A percentile compares a stretch with the other conserved stretches of the same genome.
phyloP scores from a whole-genome alignment of 2,888 invertebrate genomes.

The Campoplex nolae region DNA sequence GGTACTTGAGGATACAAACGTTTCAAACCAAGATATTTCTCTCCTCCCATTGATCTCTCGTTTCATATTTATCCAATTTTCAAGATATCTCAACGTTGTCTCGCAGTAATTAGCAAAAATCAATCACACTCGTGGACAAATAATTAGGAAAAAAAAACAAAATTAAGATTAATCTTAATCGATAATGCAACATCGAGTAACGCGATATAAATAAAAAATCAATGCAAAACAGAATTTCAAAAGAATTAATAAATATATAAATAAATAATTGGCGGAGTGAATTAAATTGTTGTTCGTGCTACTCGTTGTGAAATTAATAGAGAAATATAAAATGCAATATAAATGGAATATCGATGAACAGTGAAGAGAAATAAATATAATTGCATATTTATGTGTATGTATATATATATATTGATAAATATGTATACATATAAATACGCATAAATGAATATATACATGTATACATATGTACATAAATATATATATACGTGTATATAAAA shows the following conservation, averaged over 20 bases:
- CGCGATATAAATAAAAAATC: conserved; percentile 19
- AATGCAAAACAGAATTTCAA: neutral
- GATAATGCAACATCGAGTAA: conserved; percentile 52
- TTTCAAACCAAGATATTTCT: conserved; percentile 44
- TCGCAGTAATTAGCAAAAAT: conserved; percentile 37
- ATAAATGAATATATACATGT: conserved; percentile 27
- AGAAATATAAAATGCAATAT: conserved; percentile 49
- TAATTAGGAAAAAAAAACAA: conserved; percentile 21
- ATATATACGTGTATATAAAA: conserved; percentile 26
- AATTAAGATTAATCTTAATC: conserved; percentile 40
- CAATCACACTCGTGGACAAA: conserved; percentile 43
- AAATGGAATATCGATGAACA: conserved; percentile 55
- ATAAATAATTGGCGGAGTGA: conserved; percentile 56
- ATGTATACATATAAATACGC: conserved; percentile 17
- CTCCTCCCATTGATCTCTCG: conserved; percentile 23
- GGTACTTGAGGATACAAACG: conserved; percentile 10
- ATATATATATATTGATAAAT: conserved; percentile 23
- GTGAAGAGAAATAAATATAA: conserved; percentile 41
- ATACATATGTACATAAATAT: conserved; percentile 41
- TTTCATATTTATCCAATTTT: conserved; percentile 33
- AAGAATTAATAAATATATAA: neutral
- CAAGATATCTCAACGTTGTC: conserved; percentile 51
- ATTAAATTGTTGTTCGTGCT: conserved; percentile 60
- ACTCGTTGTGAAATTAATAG: conserved; percentile 54
- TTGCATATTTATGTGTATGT: conserved; percentile 32